Evolutionary conservation across 2,797 vertebrate species (phyloP).

Genomic region (Microctenopoma lineatum): DNA sequence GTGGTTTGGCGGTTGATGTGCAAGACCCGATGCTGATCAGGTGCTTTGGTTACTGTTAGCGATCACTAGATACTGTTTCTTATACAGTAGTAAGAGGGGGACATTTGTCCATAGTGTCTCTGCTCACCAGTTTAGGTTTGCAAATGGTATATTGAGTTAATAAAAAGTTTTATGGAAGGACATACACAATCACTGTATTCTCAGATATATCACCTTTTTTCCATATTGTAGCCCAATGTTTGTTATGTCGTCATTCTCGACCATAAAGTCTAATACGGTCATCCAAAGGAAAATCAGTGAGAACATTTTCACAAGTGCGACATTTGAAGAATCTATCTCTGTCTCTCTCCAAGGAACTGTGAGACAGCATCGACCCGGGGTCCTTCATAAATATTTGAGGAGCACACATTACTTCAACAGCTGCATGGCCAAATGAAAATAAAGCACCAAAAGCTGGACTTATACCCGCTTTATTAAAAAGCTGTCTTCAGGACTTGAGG

Average conservation of each 20-base stretch:
- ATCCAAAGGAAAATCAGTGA: conserved; percentile 21
- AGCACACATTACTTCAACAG: conserved; percentile 55
- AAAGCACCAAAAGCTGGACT: conserved; percentile 69
- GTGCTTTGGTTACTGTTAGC: conserved; percentile 1
- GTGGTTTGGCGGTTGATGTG: conserved; percentile 16
- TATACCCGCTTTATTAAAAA: conserved; percentile 73
- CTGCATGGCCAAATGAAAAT: conserved; percentile 68
- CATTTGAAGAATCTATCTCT: conserved; percentile 39
- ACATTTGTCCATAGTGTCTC: background rate
- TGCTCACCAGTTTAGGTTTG: too few species aligned
- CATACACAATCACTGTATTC: background rate
- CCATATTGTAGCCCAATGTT: too few species aligned
- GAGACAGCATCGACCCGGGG: conserved; percentile 34
- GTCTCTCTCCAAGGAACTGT: conserved; percentile 26
- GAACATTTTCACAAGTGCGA: conserved; percentile 29
- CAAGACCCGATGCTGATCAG: conserved; percentile 1
- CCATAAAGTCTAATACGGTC: background rate
- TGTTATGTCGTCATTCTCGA: conserved; percentile 4
- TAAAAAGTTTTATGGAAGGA: background rate
- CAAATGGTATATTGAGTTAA: background rate
- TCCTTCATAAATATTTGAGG: conserved; percentile 76
- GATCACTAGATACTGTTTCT: background rate
- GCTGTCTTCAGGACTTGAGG: conserved; percentile 46
- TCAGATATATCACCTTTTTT: too few species aligned
- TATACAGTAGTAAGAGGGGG: background rate